Percentiles rank a stretch among this genome's conserved stretches.
Conservation (phyloP, 2,888 invertebrate species). For the Acanthosepion lycidas region DNA sequence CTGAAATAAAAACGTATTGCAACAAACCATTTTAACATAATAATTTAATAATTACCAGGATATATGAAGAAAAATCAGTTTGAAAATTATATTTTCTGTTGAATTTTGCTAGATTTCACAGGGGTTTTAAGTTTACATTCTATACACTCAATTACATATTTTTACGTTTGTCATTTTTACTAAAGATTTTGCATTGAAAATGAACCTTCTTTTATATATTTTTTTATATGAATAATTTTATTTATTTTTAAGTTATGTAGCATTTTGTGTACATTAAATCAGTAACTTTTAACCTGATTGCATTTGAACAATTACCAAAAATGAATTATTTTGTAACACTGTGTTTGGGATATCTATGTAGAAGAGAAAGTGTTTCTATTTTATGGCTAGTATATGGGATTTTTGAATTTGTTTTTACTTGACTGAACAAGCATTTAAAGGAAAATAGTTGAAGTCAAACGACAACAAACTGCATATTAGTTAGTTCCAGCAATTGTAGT, state of each 20-base stretch:
- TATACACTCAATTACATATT: not conserved
- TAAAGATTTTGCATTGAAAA: not conserved
- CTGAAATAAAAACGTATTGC: not conserved
- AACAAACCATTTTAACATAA: not conserved
- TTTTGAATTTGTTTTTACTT: too few relatives aligned
- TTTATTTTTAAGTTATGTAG: not conserved
- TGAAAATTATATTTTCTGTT: not conserved
- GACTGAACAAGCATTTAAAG: too few relatives aligned
- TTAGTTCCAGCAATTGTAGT: too few relatives aligned
- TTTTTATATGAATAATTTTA: too few relatives aligned
- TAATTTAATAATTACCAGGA: not conserved
- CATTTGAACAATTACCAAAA: too few relatives aligned
- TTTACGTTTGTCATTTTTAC: not conserved
- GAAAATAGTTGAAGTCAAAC: too few relatives aligned
- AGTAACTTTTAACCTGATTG: not conserved
- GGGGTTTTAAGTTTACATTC: not conserved
- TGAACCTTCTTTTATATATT: too few relatives aligned
- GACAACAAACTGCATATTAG: too few relatives aligned
- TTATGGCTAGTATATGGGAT: too few relatives aligned
- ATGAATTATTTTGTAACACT: too few relatives aligned
- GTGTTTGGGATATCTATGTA: too few relatives aligned
- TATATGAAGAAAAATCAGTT: not conserved
- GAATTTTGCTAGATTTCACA: not conserved
- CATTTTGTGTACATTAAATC: not conserved
- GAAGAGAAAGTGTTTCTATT: too few relatives aligned